Evolutionary conservation across 2,797 vertebrate genomes (phyloP).

Genomic region (Sarcophilus harrisii): DNA sequence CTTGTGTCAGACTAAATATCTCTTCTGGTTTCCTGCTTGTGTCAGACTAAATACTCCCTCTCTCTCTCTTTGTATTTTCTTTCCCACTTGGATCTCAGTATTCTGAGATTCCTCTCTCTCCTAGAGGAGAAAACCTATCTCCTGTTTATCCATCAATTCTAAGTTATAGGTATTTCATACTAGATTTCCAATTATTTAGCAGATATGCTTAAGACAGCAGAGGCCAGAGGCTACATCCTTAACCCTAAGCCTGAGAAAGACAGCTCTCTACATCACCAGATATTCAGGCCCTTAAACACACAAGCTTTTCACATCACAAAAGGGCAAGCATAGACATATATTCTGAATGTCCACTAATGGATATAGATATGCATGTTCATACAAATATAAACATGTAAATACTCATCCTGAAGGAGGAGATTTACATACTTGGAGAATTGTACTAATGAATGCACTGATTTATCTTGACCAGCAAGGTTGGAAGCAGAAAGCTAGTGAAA

Average conservation of each 20-base stretch:
- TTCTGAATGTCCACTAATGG: not conserved
- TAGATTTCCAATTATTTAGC: not conserved
- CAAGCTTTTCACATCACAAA: not conserved
- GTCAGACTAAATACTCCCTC: not conserved
- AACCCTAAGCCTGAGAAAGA: not conserved
- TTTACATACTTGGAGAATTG: slow-evolving; percentile 49
- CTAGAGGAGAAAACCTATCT: not conserved
- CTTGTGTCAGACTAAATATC: not conserved
- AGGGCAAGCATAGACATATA: not conserved
- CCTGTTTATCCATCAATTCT: not conserved
- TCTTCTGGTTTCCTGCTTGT: not conserved
- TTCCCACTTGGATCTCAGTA: not conserved
- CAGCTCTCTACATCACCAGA: not conserved
- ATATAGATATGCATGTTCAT: rapidly evolving
- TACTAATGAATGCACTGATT: slow-evolving; percentile 43
- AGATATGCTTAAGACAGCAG: not conserved
- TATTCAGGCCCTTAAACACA: not conserved
- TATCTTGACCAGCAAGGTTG: not conserved
- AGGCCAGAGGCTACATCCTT: not conserved
- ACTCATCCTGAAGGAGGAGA: not conserved
- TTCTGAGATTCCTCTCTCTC: not conserved
- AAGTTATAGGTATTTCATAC: not conserved
- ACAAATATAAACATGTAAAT: not conserved
- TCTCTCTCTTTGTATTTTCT: not conserved
- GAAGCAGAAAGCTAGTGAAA: slow-evolving; percentile 39